These are phyloP conservation scores for Heliconius hewitsoni DNA, from an alignment of 1,140 invertebrate species.

Conservation along the genomic window DNA sequence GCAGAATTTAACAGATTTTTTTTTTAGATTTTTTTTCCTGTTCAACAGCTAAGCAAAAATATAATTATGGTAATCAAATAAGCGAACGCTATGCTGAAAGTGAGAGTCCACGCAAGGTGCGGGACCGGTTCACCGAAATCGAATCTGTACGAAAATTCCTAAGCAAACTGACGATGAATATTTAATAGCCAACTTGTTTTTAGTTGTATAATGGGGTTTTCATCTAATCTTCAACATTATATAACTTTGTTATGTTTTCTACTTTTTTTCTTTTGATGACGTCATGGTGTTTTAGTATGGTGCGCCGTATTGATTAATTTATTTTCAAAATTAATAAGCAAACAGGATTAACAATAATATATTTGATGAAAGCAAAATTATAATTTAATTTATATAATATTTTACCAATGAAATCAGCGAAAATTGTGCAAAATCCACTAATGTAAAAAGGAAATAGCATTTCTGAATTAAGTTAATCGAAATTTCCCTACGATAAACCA, in stretches of 20 bases:
- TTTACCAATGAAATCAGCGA: too few species aligned
- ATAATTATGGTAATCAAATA: neutral
- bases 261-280: neutral
- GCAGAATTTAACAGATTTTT: too few species aligned
- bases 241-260: constrained; percentile 5
- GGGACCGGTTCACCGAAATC: constrained; percentile 38
- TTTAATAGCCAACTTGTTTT: constrained; percentile 8
- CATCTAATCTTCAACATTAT: neutral
- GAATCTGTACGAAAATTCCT: constrained; percentile 31
- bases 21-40: neutral
- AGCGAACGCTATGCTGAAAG: constrained; percentile 21
- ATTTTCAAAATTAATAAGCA: too few species aligned
- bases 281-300: neutral
- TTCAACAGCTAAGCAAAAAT: neutral
- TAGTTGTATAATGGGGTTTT: constrained; percentile 4
- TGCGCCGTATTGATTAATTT: too few species aligned
- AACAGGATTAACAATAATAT: too few species aligned
- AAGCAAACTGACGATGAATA: constrained; percentile 1
- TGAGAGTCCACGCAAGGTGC: constrained; percentile 37
- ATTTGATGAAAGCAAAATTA: too few species aligned
- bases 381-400: too few species aligned
- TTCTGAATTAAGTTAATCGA: too few species aligned
- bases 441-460: too few species aligned
- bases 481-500: too few species aligned
- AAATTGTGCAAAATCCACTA: too few species aligned